phyloP scores from a whole-genome alignment of 2,888 invertebrate species.

The Nomada goodeniana region DNA sequence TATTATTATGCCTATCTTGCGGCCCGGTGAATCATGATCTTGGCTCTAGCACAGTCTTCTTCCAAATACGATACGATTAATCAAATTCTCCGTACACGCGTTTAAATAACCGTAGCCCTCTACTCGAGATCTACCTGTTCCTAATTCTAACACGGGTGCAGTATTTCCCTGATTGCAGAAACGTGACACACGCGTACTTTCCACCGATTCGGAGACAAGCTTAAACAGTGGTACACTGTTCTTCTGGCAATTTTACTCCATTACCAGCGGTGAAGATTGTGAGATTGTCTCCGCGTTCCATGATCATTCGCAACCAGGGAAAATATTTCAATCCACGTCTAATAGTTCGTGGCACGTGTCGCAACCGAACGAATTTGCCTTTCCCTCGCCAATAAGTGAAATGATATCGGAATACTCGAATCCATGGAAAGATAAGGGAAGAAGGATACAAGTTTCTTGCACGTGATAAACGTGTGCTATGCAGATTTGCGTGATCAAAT shows the following conservation, averaged over 20 bases:
- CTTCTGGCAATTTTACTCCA: not conserved
- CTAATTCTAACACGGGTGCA: not conserved
- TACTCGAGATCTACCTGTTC: no score
- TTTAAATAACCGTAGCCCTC: not conserved
- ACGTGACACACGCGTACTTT: slow-evolving; percentile 20
- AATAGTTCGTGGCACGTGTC: not conserved
- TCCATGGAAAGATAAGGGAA: slow-evolving; percentile 44
- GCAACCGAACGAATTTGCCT: slow-evolving; percentile 28
- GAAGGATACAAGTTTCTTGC: slow-evolving; percentile 43
- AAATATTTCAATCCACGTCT: not conserved
- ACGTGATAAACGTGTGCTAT: slow-evolving; percentile 56
- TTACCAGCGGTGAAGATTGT: not conserved
- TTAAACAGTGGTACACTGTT: not conserved
- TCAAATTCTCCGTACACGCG: not conserved
- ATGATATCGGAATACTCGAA: slow-evolving; percentile 21
- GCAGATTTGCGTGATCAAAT: slow-evolving; percentile 48
- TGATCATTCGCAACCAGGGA: not conserved
- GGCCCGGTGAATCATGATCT: no score
- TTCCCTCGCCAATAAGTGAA: slow-evolving; percentile 21
- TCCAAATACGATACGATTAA: not conserved
- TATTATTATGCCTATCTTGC: not conserved
- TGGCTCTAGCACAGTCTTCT: slow-evolving; percentile 5
- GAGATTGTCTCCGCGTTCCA: not conserved
- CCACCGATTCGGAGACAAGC: not conserved
- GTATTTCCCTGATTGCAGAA: not conserved